These are phyloP conservation scores for Hassar affinis DNA, from an alignment of 2,113 vertebrate species.

Conservation along the genomic window DNA sequence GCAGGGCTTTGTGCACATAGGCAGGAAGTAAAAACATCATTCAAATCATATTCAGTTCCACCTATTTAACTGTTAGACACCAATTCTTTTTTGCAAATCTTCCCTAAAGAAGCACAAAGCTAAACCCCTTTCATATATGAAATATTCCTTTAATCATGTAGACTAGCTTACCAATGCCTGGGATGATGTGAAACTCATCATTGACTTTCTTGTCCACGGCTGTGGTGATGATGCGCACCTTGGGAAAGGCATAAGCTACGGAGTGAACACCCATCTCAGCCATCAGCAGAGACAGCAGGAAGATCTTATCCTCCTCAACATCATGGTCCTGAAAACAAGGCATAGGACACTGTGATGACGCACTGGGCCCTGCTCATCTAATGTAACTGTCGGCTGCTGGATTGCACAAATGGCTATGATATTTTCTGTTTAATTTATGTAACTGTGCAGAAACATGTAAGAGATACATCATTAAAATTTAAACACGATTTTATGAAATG, in stretches of 20 bases:
- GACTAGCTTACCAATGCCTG: conserved; percentile 80
- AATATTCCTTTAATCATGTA: background rate
- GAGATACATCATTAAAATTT: no score
- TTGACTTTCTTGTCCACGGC: conserved; percentile 88
- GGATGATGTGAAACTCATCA: conserved; percentile 89
- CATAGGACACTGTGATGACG: background rate
- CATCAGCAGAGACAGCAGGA: conserved; percentile 86
- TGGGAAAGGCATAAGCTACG: conserved; percentile 87
- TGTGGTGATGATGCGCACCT: conserved; percentile 86
- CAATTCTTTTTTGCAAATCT: background rate
- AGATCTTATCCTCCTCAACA: conserved; percentile 87
- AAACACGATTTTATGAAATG: background rate
- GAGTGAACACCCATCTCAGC: conserved; percentile 90
- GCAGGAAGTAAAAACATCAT: background rate
- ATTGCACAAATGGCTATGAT: background rate
- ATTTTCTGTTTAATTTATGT: background rate
- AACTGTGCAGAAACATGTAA: no score
- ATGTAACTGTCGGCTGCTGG: background rate
- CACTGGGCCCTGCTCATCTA: background rate
- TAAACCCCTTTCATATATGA: background rate
- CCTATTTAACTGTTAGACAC: background rate
- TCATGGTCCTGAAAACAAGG: conserved; percentile 78
- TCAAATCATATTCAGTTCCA: background rate
- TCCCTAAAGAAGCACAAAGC: background rate
- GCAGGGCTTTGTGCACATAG: background rate